Conservation (phyloP, 2,797 vertebrate genomes). For the Adrianichthys oophorus region DNA sequence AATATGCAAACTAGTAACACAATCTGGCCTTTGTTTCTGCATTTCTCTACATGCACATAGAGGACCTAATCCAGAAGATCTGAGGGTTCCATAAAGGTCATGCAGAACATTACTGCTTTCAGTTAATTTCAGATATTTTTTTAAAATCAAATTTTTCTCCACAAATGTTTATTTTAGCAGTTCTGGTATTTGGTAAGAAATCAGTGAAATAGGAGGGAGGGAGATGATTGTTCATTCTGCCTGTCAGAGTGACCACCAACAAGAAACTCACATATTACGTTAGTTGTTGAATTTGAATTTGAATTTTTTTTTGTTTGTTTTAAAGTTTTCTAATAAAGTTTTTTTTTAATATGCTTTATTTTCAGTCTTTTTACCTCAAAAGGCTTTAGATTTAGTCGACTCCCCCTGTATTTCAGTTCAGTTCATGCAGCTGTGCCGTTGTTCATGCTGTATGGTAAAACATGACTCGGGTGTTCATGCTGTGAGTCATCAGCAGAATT, state of each 20-base stretch:
- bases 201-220: not conserved
- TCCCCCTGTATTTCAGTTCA: too few species aligned
- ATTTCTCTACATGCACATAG: too few species aligned
- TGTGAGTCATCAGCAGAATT: conserved; percentile 28
- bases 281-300: conserved; percentile 20
- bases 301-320: conserved; percentile 35
- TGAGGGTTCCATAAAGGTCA: too few species aligned
- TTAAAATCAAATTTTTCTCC: not conserved
- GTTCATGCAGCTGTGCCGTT: too few species aligned
- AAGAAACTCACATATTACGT: conserved; percentile 21
- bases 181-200: not conserved
- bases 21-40: too few species aligned
- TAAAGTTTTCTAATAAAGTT: conserved; percentile 60
- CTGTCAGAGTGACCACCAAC: not conserved
- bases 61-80: too few species aligned
- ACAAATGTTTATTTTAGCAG: not conserved
- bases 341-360: conserved; percentile 7
- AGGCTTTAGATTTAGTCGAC: too few species aligned
- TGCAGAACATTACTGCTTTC: too few species aligned
- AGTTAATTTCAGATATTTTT: too few species aligned
- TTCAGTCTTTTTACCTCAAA: not conserved
- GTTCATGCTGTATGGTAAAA: conserved; percentile 21
- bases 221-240: not conserved
- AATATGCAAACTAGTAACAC: not conserved
- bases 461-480: conserved; percentile 30